A percentile compares a stretch with the other conserved stretches of the same genome.
Evolutionary conservation across 2,888 invertebrate genomes (phyloP).

Genomic region (Calameuta filiformis): DNA sequence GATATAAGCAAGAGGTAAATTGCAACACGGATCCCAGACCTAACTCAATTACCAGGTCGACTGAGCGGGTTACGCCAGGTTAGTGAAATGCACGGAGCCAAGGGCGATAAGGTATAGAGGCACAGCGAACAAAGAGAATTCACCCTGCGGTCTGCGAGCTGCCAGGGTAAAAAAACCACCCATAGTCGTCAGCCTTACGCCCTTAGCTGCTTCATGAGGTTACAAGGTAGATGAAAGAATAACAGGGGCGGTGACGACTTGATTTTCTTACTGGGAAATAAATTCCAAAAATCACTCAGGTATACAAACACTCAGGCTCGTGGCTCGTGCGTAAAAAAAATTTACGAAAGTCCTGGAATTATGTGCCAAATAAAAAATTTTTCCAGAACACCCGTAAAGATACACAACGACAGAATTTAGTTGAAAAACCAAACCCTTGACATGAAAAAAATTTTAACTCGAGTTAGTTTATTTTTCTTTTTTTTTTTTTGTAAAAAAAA

Average conservation of each 20-base stretch:
- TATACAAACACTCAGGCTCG: no score
- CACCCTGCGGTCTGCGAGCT: background rate
- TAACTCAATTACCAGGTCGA: background rate
- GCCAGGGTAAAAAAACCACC: background rate
- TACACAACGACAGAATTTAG: background rate
- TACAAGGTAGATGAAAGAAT: background rate
- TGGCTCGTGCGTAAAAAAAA: background rate
- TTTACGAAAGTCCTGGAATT: background rate
- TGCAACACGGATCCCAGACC: background rate
- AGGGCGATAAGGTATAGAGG: constrained; percentile 25
- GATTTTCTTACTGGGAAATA: background rate
- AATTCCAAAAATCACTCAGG: background rate
- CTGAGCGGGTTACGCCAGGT: constrained; percentile 17
- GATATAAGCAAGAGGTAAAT: background rate
- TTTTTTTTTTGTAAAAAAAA: constrained; percentile 18
- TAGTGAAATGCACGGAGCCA: constrained; percentile 27
- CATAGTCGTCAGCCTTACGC: background rate
- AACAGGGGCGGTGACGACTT: background rate
- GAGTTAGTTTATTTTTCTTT: background rate
- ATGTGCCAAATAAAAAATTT: background rate
- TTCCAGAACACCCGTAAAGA: no score
- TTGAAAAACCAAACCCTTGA: background rate
- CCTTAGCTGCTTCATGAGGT: background rate
- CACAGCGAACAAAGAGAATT: background rate
- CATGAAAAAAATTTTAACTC: no score